These are phyloP conservation scores for Heteromormyrus szaboi DNA, from an alignment of 2,797 vertebrate genomes.

Conservation along the genomic window DNA sequence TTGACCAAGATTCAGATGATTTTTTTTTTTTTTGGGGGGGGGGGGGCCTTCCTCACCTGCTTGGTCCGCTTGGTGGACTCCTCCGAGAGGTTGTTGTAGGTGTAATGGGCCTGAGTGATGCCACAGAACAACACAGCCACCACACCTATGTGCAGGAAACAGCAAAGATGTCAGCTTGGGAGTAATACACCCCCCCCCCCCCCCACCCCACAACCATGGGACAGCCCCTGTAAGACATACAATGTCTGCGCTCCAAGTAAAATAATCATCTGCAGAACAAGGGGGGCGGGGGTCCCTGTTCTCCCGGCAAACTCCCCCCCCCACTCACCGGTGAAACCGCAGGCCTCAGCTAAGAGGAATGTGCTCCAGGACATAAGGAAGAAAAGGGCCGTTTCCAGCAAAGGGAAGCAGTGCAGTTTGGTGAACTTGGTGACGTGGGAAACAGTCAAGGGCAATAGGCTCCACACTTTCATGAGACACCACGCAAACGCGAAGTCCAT, in stretches of 20 bases:
- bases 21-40: no score
- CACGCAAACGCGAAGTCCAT: not conserved
- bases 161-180: not conserved
- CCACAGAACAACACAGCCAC: constrained; percentile 97
- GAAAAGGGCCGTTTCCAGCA: constrained; percentile 95
- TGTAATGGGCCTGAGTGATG: constrained; percentile 96
- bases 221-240: not conserved
- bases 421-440: constrained; percentile 94
- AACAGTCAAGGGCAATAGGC: constrained; percentile 60
- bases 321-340: constrained; percentile 82
- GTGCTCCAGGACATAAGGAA: constrained; percentile 99
- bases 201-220: not conserved
- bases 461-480: not conserved
- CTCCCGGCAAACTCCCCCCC: not conserved
- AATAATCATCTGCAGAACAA: not conserved
- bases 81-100: constrained; percentile 88
- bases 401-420: constrained; percentile 91
- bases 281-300: not conserved
- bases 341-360: constrained; percentile 91
- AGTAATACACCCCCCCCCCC: not conserved
- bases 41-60: constrained; percentile 65
- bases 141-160: constrained; percentile 65
- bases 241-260: not conserved
- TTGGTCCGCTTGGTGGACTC: constrained; percentile 90
- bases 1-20: not conserved